Evolutionary conservation across 53 echinoderm and acorn worm genomes (phyloP), one percentile per base, ranked within the genome.

Genomic region (Stichopus horrens): DNA sequence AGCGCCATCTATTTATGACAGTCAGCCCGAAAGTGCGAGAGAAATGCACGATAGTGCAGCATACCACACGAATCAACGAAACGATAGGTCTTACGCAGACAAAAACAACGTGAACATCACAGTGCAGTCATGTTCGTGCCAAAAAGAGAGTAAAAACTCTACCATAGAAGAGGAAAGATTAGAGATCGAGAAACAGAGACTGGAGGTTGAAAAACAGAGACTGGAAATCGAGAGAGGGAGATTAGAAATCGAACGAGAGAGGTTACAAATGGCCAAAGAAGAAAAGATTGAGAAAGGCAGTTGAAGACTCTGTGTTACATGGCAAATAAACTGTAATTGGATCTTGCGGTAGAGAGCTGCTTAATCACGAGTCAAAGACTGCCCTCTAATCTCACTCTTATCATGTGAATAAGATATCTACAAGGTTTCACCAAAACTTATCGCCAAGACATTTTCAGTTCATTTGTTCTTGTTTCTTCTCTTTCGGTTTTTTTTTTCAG

Each of bases 61-160:
- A 56, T 52, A 21, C 52, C 83, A 58, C 7, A 52, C 37, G 21
- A 87, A 23, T n/a, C 74, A 74, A 55, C n/a, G 18, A 54, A 53
- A 21, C 21, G 68, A 71, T 23, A 37, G 37, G 37, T 23, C 58
- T 5, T 81, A 57, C 53, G 13, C 85, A 5, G 87, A 87, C 21
- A 87, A 87, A n/a, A 87, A 58, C 54, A 87, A 87, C 53, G 87
- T 87, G 8, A 87, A 87, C 54, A 87, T 87, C 14, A 87, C 87
- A 14, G 87, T 87, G 10, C 87, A 87, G 75, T 87, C 87, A 20
- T 87, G 87, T 21, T 52, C 74, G 4, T 74, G 75, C 22, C 74
- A 37, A 8, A 18, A 23, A 53, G 75, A 75, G 19, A 86, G 74
- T 57, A 73, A 54, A 21, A 19, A 19, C 20, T 19, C 23, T 20